Percentiles rank a stretch among this genome's conserved stretches.
These are phyloP conservation scores for Falco peregrinus DNA, from an alignment of 2,797 vertebrate genomes.

Conservation along the genomic window DNA sequence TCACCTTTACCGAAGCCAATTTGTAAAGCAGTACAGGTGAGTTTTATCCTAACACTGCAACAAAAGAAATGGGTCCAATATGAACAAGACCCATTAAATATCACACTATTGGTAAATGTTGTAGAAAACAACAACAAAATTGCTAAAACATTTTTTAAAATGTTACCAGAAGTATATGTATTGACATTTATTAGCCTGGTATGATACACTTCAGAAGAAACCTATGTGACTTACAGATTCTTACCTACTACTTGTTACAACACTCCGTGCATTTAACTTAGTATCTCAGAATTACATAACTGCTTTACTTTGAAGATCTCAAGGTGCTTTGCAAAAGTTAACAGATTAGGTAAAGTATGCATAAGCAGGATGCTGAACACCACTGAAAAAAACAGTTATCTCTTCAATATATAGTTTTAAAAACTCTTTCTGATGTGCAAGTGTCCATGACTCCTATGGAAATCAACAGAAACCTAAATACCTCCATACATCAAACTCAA, in stretches of 20 bases:
- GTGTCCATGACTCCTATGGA: neutral
- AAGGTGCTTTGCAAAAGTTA: neutral
- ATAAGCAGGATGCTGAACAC: neutral
- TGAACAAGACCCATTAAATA: neutral
- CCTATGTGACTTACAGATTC: neutral
- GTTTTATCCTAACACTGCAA: neutral
- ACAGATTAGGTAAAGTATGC: neutral
- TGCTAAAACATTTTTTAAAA: neutral
- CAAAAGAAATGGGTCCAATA: neutral
- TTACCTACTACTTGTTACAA: neutral
- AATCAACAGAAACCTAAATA: neutral
- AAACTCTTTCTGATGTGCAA: neutral
- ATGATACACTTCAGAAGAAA: neutral
- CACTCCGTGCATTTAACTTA: neutral
- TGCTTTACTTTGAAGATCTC: neutral
- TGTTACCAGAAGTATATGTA: neutral
- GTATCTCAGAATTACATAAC: neutral
- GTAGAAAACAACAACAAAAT: neutral
- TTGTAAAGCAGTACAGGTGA: neutral
- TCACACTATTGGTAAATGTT: neutral
- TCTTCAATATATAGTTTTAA: neutral
- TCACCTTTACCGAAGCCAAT: neutral
- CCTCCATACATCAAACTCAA: neutral
- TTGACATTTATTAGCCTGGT: neutral
- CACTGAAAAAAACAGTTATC: neutral